Base-by-base conservation (phyloP, 2,888 invertebrate species). In the Chrysolina oricalcia region DNA sequence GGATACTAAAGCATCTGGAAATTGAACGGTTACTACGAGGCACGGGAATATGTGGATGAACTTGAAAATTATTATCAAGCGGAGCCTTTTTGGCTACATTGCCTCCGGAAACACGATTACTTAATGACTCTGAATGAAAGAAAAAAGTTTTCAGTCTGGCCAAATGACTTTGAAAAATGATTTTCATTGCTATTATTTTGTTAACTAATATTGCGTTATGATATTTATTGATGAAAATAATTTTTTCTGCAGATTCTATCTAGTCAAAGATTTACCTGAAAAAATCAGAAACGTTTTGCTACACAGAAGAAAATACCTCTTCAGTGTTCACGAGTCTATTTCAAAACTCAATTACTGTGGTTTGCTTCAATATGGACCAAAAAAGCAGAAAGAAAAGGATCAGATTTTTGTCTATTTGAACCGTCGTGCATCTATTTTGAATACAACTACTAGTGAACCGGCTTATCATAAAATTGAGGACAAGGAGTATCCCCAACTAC, bases 401-500 rank as follows among this genome's bases (percentile, higher is more conserved):
- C 93, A 92, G 89, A 91, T 93, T n/a, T 93, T 92, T 80, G 84
- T 95, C 6, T 95, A 92, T 83, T 73, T 95, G 0, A 95, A 96
- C 86, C 89, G 89, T 3, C 89, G 89, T 23, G 91, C 92, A 0
- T 88, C 90, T 48, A 81, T 95, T 4, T 84, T 92, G 72, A 94
- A 96, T 83, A 95, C 95, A 0, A 92, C 91, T 0, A 88, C 90
- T 0, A 93, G 93, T 0, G 89, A 90, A 0, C 90, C 91, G 0
- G 92, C 92, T 10, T 94, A 94, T 83, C 90, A 92, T 78, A 89
- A 90, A 77, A 88, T 93, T 0, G 91, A 91, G 50, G 89, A 92
- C 4, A 91, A 91, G 53, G 88, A 88, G 1, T 95, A 95, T 83
- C 89, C 90, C 0, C 83, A 87, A n/a, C 86, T 91, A 0, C 81